Evolutionary conservation across 2,797 vertebrate genomes (phyloP).

Genomic region (Squalus acanthias): DNA sequence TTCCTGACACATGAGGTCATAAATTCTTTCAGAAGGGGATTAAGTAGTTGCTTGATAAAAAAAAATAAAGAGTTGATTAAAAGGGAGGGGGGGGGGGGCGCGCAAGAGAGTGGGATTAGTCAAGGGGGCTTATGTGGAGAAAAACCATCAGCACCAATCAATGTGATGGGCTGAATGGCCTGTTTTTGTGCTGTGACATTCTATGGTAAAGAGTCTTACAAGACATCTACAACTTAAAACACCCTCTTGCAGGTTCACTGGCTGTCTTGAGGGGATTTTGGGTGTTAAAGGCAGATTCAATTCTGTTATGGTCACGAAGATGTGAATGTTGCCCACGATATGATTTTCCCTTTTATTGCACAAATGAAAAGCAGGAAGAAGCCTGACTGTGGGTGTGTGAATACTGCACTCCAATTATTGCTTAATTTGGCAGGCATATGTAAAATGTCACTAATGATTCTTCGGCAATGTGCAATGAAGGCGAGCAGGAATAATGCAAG

Average conservation of each 20-base stretch:
- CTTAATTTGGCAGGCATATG: not conserved
- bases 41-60: not conserved
- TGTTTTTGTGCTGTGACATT: not conserved
- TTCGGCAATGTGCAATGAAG: not conserved
- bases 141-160: not conserved
- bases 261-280: not conserved
- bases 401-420: not conserved
- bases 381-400: not conserved
- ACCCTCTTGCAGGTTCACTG: not conserved
- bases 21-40: not conserved
- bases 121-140: too few relatives aligned
- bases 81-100: not conserved
- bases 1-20: not conserved
- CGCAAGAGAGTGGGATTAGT: not conserved
- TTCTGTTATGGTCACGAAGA: not conserved
- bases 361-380: not conserved
- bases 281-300: not conserved
- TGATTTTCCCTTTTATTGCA: not conserved
- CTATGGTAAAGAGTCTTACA: not conserved
- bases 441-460: not conserved
- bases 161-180: not conserved
- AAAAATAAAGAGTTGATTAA: not conserved
- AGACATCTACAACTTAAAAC: not conserved
- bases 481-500: not conserved
- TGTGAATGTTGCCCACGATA: not conserved